Evolutionary conservation across 1,140 invertebrate genomes (phyloP).

Genomic region (Phortica variegata): DNA sequence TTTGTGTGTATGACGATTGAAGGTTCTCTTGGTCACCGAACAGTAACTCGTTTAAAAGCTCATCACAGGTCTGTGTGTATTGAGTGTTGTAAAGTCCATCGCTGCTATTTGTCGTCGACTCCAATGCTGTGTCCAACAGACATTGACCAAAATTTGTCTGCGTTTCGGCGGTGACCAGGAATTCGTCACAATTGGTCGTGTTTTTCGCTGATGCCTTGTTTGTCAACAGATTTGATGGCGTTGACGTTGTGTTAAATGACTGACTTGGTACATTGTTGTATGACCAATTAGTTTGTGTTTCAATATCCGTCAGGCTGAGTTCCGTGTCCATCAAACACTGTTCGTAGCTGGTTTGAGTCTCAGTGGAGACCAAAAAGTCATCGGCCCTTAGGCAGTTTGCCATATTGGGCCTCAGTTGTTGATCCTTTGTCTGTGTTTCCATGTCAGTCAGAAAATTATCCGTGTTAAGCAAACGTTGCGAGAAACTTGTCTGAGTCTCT

Average conservation of each 20-base stretch:
- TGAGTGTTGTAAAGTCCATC: constrained; percentile 38
- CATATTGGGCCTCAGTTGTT: too few species aligned
- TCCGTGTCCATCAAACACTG: constrained; percentile 58
- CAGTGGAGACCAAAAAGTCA: too few species aligned
- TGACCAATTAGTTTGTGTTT: constrained; percentile 64
- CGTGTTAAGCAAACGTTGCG: too few species aligned
- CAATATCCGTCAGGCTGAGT: constrained; percentile 62
- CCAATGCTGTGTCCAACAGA: constrained; percentile 39
- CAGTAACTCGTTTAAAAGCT: constrained; percentile 36
- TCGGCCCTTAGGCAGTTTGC: too few species aligned
- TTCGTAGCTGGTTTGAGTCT: constrained; percentile 66
- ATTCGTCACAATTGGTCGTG: too few species aligned
- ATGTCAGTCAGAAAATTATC: constrained; percentile 39
- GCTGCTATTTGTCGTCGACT: background rate
- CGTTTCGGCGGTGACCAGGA: too few species aligned
- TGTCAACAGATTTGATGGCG: too few species aligned
- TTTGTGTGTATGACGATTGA: constrained; percentile 42
- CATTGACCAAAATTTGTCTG: constrained; percentile 57
- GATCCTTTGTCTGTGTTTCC: constrained; percentile 1
- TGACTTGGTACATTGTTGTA: background rate
- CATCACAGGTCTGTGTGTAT: constrained; percentile 43
- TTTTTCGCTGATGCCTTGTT: too few species aligned
- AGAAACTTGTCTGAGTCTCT: too few species aligned
- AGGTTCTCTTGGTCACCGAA: constrained; percentile 28
- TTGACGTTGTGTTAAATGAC: constrained; percentile 30